phyloP scores from a whole-genome alignment of 2,797 vertebrate genomes.

The Cynodonichthys magdalenae region DNA sequence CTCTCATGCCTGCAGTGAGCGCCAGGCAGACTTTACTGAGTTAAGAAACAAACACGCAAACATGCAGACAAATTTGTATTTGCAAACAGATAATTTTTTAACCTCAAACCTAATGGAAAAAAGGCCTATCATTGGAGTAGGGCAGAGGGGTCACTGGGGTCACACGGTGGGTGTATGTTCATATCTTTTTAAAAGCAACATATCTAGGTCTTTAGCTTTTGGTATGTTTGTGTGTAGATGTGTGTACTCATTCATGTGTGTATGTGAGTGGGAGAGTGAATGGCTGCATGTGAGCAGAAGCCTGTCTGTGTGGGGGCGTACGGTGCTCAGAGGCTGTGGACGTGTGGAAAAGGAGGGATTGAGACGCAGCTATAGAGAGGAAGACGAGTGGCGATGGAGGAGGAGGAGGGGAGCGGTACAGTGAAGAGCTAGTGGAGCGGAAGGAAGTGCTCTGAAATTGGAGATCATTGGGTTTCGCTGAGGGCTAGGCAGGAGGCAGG shows the following conservation, averaged over 20 bases:
- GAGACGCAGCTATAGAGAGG: conserved; percentile 54
- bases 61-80: conserved; percentile 3
- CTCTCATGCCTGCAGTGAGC: not conserved
- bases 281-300: conserved; percentile 61
- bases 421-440: conserved; percentile 76
- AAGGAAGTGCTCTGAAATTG: conserved; percentile 80
- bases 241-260: conserved; percentile 1
- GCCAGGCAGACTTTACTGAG: conserved; percentile 6
- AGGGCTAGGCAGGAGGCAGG: conserved; percentile 75
- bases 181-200: conserved; percentile 38
- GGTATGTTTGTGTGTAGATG: conserved; percentile 26
- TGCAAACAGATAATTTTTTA: conserved; percentile 2
- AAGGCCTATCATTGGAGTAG: conserved; percentile 7
- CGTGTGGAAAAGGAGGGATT: conserved; percentile 68
- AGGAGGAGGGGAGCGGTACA: conserved; percentile 71
- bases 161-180: conserved; percentile 18
- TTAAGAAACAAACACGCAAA: conserved; percentile 6
- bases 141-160: conserved; percentile 41
- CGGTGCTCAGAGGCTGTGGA: conserved; percentile 72
- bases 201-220: conserved; percentile 40
- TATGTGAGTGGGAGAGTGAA: conserved; percentile 50
- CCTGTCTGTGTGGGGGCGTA: conserved; percentile 72
- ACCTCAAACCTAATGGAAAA: not conserved
- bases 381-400: conserved; percentile 60
- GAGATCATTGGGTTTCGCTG: conserved; percentile 80